Percentiles rank a stretch among this genome's conserved stretches.
These are phyloP conservation scores for Watsonalla binaria DNA, from an alignment of 2,888 invertebrate species.

Conservation along the genomic window DNA sequence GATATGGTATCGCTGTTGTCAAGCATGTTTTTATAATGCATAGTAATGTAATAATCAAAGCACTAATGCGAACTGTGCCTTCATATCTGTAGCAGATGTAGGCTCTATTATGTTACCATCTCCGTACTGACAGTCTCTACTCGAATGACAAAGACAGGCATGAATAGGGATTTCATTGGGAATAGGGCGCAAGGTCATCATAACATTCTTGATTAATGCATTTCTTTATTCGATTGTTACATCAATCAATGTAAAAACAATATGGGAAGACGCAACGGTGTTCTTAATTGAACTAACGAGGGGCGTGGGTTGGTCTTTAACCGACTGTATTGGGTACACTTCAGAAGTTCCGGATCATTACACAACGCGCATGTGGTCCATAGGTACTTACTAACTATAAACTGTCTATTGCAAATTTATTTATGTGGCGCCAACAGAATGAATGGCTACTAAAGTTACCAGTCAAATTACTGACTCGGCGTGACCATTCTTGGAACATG, in stretches of 20 bases:
- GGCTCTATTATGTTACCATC: slow-evolving; percentile 5
- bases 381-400: slow-evolving; percentile 17
- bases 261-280: slow-evolving; percentile 35
- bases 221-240: not conserved
- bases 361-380: slow-evolving; percentile 30
- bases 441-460: slow-evolving; percentile 38
- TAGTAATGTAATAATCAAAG: slow-evolving; percentile 31
- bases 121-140: not conserved
- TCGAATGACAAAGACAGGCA: not conserved
- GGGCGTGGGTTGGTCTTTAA: slow-evolving; percentile 47
- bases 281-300: slow-evolving; percentile 46
- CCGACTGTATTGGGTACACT: slow-evolving; percentile 4
- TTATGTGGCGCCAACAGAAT: slow-evolving; percentile 49
- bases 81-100: slow-evolving; percentile 26
- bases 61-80: slow-evolving; percentile 36
- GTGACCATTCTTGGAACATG: slow-evolving; percentile 33
- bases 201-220: not conserved
- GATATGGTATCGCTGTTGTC: slow-evolving; percentile 48
- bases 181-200: too few relatives aligned
- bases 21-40: slow-evolving; percentile 45
- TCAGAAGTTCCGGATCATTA: slow-evolving; percentile 49
- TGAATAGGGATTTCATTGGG: not conserved
- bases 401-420: slow-evolving; percentile 45
- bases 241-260: slow-evolving; percentile 2
- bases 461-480: slow-evolving; percentile 32